phyloP scores from a whole-genome alignment of 2,888 invertebrate species.

The Ichneumoninae sp. region DNA sequence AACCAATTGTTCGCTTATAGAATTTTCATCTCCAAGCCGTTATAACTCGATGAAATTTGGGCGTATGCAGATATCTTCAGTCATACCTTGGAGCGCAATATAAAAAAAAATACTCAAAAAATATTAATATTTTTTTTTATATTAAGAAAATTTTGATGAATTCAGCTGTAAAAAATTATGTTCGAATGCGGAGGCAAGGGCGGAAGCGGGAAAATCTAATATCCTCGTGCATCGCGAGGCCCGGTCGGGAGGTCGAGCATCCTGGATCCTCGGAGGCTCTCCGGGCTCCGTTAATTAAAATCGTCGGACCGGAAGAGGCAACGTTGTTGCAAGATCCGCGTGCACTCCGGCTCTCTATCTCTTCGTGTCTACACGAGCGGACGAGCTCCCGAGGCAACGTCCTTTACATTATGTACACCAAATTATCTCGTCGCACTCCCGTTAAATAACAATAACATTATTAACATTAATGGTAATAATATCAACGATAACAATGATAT shows the following conservation, averaged over 20 bases:
- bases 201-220: neutral
- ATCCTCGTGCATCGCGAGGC: neutral
- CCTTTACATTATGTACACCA: conserved; percentile 29
- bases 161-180: neutral
- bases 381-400: conserved; percentile 4
- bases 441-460: neutral
- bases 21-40: too few species aligned
- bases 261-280: conserved; percentile 3
- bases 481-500: neutral
- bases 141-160: neutral
- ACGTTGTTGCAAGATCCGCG: conserved; percentile 23
- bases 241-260: neutral
- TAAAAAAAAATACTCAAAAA: too few species aligned
- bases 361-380: neutral
- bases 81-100: too few species aligned
- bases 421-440: conserved; percentile 25
- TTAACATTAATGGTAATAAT: too few species aligned
- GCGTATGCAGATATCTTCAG: too few species aligned
- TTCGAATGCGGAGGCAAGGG: neutral
- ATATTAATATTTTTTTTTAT: too few species aligned
- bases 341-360: neutral
- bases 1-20: too few species aligned
- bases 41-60: too few species aligned
- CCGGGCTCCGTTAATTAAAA: conserved; percentile 43
- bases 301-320: conserved; percentile 47